Evolutionary conservation across 2,888 invertebrate genomes (phyloP).

Genomic region (Tuta absoluta): DNA sequence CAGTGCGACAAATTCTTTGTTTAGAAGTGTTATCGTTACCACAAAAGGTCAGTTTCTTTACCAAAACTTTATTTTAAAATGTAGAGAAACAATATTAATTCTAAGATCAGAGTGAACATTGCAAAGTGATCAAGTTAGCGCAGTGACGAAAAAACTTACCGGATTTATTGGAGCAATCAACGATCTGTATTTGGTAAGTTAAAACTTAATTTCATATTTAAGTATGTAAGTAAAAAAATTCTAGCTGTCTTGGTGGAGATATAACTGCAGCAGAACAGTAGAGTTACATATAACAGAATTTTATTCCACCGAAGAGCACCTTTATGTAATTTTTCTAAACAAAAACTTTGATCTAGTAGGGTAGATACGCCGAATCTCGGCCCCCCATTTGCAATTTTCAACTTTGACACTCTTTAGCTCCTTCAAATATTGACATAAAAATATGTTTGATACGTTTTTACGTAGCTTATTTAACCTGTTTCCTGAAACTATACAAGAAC

Average conservation of each 20-base stretch:
- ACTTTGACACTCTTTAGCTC: too few relatives aligned
- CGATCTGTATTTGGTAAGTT: neutral
- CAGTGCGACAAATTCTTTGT: constrained; percentile 41
- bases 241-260: too few relatives aligned
- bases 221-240: too few relatives aligned
- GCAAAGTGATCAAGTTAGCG: neutral
- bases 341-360: constrained; percentile 22
- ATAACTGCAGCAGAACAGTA: too few relatives aligned
- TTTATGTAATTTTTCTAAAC: constrained; percentile 26
- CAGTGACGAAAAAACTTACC: neutral
- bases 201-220: neutral
- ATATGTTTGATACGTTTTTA: too few relatives aligned
- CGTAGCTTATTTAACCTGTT: too few relatives aligned
- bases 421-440: too few relatives aligned
- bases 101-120: constrained; percentile 3
- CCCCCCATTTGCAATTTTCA: too few relatives aligned
- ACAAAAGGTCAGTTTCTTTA: constrained; percentile 35
- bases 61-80: constrained; percentile 23
- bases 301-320: neutral
- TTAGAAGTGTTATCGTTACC: constrained; percentile 32
- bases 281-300: neutral
- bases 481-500: too few relatives aligned
- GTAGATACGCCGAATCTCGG: too few relatives aligned
- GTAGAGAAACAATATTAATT: constrained; percentile 6
- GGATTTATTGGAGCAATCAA: neutral